Evolutionary conservation across 2,888 invertebrate species (phyloP).

Genomic region (Quadroppia sp.): DNA sequence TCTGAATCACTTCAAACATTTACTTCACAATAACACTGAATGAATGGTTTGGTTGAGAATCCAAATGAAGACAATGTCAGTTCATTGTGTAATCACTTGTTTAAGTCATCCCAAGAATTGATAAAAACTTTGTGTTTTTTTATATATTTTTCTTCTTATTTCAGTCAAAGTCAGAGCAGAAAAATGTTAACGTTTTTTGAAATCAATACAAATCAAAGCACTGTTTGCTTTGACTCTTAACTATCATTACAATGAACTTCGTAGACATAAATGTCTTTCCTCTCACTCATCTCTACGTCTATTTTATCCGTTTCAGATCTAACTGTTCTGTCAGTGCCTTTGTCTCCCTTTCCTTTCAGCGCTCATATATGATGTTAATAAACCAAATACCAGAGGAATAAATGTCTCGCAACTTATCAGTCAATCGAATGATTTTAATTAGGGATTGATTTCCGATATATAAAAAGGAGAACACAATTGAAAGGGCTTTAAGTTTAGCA

Average conservation of each 20-base stretch:
- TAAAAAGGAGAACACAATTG: not conserved
- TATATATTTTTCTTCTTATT: too few relatives aligned
- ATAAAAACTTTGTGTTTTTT: too few relatives aligned
- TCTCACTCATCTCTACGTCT: too few relatives aligned
- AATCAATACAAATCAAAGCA: not conserved
- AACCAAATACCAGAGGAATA: not conserved
- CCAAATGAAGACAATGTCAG: too few relatives aligned
- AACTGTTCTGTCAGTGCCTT: not conserved
- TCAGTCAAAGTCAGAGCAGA: too few relatives aligned
- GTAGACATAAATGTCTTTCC: not conserved
- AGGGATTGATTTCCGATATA: constrained; percentile 1
- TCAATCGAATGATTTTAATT: constrained; percentile 28
- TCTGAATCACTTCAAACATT: too few relatives aligned
- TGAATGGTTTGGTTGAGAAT: too few relatives aligned
- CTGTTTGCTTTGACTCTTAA: not conserved
- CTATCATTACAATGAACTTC: not conserved
- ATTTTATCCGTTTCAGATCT: not conserved
- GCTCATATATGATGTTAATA: not conserved
- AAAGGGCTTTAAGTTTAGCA: not conserved
- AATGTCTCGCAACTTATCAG: not conserved
- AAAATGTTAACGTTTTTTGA: too few relatives aligned
- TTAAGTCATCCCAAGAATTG: too few relatives aligned
- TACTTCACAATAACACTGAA: too few relatives aligned
- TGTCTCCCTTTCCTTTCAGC: not conserved
- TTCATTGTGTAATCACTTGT: too few relatives aligned